phyloP scores from a whole-genome alignment of 2,888 invertebrate genomes.

The Mythimna vitellina region DNA sequence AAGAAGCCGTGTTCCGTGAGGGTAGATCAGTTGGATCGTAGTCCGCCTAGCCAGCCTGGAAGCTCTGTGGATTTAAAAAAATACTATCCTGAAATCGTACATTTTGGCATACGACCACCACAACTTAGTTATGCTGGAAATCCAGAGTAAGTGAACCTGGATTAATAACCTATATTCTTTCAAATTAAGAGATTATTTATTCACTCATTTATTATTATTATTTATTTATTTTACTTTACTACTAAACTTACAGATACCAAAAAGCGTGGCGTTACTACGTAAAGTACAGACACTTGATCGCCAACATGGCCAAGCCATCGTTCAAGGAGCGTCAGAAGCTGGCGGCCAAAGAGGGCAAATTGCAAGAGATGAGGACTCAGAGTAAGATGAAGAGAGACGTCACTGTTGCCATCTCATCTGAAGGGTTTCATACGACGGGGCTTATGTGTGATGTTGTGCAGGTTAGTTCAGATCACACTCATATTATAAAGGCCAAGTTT shows the following conservation, averaged over 20 bases:
- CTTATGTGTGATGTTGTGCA: constrained; percentile 99
- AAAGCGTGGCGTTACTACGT: constrained; percentile 99
- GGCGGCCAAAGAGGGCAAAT: constrained; percentile 95
- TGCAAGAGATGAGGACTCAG: constrained; percentile 97
- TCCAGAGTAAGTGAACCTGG: constrained; percentile 92
- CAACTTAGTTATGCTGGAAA: constrained; percentile 99
- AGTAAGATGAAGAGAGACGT: constrained; percentile 99
- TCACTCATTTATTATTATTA: neutral
- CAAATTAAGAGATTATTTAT: neutral
- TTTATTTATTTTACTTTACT: no score
- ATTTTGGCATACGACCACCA: constrained; percentile 98
- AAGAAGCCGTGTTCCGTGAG: constrained; percentile 98
- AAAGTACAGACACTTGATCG: constrained; percentile 98
- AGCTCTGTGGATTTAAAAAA: constrained; percentile 63
- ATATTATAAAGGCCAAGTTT: no score
- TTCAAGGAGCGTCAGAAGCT: constrained; percentile 97
- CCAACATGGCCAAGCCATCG: constrained; percentile 98
- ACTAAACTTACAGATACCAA: constrained; percentile 93
- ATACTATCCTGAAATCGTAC: constrained; percentile 96
- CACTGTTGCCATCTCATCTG: constrained; percentile 97
- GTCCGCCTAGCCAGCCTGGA: constrained; percentile 82
- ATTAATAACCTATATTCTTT: neutral
- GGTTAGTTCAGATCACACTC: constrained; percentile 79
- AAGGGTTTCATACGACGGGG: constrained; percentile 98
- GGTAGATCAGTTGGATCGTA: constrained; percentile 98